Conservation (phyloP, 2,797 vertebrate species). For the Sciurus vulgaris region DNA sequence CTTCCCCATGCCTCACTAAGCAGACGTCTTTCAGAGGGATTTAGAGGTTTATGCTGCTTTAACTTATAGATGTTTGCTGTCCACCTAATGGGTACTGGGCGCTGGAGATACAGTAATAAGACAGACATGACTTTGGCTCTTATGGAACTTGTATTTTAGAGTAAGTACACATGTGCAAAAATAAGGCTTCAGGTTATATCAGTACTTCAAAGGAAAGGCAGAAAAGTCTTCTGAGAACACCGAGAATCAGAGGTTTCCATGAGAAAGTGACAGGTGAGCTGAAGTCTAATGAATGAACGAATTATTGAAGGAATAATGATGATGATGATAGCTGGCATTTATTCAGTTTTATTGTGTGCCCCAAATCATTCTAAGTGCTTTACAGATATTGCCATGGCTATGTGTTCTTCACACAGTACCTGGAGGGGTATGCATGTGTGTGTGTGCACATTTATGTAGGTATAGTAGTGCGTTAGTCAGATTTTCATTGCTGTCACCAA, state of each 20-base stretch:
- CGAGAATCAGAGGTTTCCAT: not conserved
- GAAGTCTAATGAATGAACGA: not conserved
- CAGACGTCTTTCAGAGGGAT: not conserved
- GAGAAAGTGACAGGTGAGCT: not conserved
- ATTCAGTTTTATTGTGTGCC: not conserved
- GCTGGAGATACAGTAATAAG: not conserved
- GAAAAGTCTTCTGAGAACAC: not conserved
- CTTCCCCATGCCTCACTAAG: not conserved
- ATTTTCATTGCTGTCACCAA: too few relatives aligned
- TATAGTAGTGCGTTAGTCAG: not conserved
- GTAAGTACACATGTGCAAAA: not conserved
- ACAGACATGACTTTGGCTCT: not conserved
- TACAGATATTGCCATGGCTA: not conserved
- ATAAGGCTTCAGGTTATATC: not conserved
- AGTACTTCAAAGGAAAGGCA: not conserved
- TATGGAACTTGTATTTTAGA: not conserved
- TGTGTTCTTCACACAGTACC: too few relatives aligned
- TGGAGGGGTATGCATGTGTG: not conserved
- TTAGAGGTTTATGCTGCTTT: not conserved
- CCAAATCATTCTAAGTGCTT: not conserved
- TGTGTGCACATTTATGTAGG: not conserved
- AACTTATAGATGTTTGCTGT: not conserved
- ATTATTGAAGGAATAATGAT: not conserved
- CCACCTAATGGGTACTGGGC: not conserved
- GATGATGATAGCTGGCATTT: not conserved